Percentiles rank a stretch among this genome's conserved stretches.
phyloP scores from a whole-genome alignment of 2,797 vertebrate genomes.

The Syndactyla subalaris region DNA sequence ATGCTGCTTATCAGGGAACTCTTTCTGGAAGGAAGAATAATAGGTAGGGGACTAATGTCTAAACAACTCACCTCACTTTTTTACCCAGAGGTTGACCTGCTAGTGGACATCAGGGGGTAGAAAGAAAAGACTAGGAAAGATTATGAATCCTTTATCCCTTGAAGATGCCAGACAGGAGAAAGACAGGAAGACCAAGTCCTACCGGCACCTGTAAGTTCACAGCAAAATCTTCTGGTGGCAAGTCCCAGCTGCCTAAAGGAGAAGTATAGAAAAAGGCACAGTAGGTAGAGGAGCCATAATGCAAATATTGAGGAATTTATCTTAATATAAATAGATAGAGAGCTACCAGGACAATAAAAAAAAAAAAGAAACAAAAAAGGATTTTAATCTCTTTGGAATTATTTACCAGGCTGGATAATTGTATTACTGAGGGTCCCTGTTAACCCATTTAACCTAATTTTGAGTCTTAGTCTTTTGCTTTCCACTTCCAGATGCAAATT shows the following conservation, averaged over 20 bases:
- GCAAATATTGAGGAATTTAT: background rate
- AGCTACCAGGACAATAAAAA: background rate
- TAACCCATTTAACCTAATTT: background rate
- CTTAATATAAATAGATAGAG: background rate
- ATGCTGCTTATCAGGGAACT: fast-evolving
- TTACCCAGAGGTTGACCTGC: background rate
- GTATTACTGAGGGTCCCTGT: background rate
- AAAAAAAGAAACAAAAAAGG: background rate
- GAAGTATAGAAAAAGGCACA: background rate
- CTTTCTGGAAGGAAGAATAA: background rate
- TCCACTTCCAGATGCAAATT: background rate
- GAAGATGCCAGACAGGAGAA: background rate
- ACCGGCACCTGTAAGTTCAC: background rate
- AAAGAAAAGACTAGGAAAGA: background rate
- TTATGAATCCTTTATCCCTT: background rate
- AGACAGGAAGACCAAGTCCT: background rate
- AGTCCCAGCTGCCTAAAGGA: background rate
- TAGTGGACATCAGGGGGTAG: background rate
- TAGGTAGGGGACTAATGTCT: fast-evolving
- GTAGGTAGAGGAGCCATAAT: background rate
- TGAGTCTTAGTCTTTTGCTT: background rate
- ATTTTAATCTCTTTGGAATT: background rate
- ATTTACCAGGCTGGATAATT: background rate
- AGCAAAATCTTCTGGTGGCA: background rate
- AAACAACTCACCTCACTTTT: background rate